Conservation (phyloP, 2,888 invertebrate genomes). For the Mellilla xanthometata region DNA sequence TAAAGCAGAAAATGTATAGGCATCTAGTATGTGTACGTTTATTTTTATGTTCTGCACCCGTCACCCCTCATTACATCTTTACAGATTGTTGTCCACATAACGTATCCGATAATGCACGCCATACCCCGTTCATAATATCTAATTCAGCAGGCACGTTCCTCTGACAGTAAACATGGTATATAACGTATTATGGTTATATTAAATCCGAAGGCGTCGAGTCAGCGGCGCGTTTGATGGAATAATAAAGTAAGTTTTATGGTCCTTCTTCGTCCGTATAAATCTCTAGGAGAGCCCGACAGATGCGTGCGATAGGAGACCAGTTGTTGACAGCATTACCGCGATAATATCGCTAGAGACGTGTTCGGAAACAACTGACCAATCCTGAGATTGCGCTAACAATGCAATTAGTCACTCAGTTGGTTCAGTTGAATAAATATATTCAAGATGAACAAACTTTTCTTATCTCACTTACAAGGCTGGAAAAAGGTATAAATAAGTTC, state of each 20-base stretch:
- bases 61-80: background rate
- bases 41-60: too few relatives aligned
- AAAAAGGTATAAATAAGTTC: background rate
- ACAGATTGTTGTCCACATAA: background rate
- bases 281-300: slow-evolving; percentile 49
- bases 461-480: background rate
- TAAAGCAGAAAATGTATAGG: too few relatives aligned
- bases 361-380: background rate
- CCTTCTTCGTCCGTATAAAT: slow-evolving; percentile 58
- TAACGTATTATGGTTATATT: slow-evolving; percentile 40
- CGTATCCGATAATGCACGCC: slow-evolving; percentile 13
- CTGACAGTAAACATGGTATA: slow-evolving; percentile 31
- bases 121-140: slow-evolving; percentile 22
- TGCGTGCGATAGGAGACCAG: slow-evolving; percentile 50
- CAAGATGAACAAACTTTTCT: slow-evolving; percentile 1
- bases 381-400: background rate
- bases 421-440: slow-evolving; percentile 5
- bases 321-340: slow-evolving; percentile 45
- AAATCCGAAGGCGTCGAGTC: slow-evolving; percentile 43
- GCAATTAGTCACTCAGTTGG: background rate
- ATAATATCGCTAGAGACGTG: slow-evolving; percentile 33
- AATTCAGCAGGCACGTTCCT: slow-evolving; percentile 19
- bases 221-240: slow-evolving; percentile 60
- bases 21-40: too few relatives aligned
- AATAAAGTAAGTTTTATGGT: slow-evolving; percentile 67